phyloP scores from a whole-genome alignment of 2,113 vertebrate genomes.

The Suncus etruscus region DNA sequence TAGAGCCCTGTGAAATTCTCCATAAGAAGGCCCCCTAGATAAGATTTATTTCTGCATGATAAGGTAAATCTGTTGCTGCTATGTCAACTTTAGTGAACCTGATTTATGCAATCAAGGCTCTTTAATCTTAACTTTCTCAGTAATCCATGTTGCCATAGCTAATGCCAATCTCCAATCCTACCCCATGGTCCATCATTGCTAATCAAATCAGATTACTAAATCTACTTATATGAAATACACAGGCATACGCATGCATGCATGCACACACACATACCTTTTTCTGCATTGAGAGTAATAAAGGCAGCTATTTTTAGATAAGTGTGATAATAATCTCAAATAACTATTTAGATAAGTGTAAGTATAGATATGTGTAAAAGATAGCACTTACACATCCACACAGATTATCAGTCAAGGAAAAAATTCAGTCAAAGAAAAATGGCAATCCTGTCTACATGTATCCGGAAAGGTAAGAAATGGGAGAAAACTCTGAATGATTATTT shows the following conservation, averaged over 20 bases:
- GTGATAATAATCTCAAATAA: too few relatives aligned
- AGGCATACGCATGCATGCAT: not conserved
- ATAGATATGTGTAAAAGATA: too few relatives aligned
- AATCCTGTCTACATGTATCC: not conserved
- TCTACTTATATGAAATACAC: constrained; percentile 5
- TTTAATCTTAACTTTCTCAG: not conserved
- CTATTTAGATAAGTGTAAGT: too few relatives aligned
- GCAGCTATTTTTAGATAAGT: not conserved
- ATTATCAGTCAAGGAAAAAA: not conserved
- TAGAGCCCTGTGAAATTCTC: too few relatives aligned
- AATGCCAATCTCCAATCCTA: not conserved
- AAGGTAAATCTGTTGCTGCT: not conserved
- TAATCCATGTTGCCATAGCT: not conserved
- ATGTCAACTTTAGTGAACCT: not conserved
- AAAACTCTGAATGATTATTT: not conserved
- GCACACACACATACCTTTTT: not conserved
- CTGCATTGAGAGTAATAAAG: constrained; percentile 5
- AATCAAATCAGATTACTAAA: constrained; percentile 39
- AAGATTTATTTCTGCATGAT: not conserved
- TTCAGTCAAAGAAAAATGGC: not conserved
- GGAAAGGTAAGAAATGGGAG: not conserved
- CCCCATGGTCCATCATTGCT: not conserved
- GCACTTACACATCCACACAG: too few relatives aligned
- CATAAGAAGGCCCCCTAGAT: not conserved
- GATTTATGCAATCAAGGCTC: not conserved